A percentile compares a stretch with the other conserved stretches of the same genome.
Conservation (phyloP, 2,113 vertebrate species). For the Mormoops blainvillei region DNA sequence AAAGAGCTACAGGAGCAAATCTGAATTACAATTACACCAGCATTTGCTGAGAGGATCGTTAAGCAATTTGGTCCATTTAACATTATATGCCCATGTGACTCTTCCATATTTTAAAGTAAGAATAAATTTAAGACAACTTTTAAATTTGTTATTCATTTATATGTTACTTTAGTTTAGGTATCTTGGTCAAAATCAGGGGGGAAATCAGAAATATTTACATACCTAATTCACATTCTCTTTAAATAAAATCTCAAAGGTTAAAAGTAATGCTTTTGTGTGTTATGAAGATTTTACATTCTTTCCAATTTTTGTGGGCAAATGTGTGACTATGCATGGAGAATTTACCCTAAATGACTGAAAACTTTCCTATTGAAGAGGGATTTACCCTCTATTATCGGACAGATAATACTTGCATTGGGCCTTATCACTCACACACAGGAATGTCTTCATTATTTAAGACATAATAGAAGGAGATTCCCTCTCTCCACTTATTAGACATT, state of each 20-base stretch:
- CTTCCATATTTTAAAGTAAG: background rate
- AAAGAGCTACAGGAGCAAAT: background rate
- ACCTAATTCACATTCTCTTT: background rate
- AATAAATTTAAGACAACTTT: background rate
- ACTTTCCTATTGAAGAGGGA: background rate
- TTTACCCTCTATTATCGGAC: background rate
- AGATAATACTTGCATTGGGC: background rate
- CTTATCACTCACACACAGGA: no score
- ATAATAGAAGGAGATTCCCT: background rate
- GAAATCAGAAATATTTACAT: background rate
- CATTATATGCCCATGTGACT: background rate
- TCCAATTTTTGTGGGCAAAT: background rate
- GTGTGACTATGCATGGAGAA: background rate
- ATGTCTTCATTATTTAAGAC: background rate
- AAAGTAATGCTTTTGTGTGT: background rate
- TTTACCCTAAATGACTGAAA: background rate
- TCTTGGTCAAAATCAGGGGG: background rate
- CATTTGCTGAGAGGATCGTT: constrained; percentile 1
- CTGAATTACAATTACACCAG: background rate
- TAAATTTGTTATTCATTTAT: background rate
- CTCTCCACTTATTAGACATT: background rate
- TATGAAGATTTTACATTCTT: background rate
- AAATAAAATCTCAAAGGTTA: background rate
- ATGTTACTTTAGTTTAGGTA: background rate
- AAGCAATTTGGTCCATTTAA: constrained; percentile 41